Evolutionary conservation across 2,113 vertebrate genomes (phyloP).

Genomic region (Megaleporinus macrocephalus): DNA sequence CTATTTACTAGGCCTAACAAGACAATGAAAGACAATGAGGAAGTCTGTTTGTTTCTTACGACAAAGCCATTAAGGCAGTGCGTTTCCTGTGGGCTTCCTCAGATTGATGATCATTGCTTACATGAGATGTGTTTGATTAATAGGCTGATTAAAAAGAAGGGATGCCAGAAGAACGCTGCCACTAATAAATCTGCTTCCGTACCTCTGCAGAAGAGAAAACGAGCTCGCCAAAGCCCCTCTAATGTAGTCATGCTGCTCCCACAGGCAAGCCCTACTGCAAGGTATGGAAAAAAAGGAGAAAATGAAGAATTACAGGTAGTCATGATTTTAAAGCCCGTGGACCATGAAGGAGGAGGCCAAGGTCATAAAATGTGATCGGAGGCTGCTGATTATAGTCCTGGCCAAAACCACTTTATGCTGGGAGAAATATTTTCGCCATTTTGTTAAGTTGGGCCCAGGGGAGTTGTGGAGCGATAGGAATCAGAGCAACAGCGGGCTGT

Average conservation of each 20-base stretch:
- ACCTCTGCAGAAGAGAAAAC: slow-evolving; percentile 36
- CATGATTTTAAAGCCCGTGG: slow-evolving; percentile 9
- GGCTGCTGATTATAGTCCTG: slow-evolving; percentile 34
- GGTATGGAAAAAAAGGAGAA: slow-evolving; percentile 2
- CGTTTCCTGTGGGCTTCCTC: slow-evolving; percentile 45
- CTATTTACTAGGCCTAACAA: slow-evolving; percentile 46
- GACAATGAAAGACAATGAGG: slow-evolving; percentile 42
- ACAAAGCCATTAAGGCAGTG: slow-evolving; percentile 19
- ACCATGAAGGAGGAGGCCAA: neutral
- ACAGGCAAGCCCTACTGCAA: neutral
- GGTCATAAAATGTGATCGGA: slow-evolving; percentile 12
- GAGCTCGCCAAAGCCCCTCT: slow-evolving; percentile 28
- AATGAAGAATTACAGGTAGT: slow-evolving; percentile 25
- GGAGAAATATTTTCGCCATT: slow-evolving; percentile 22
- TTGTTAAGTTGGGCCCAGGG: slow-evolving; percentile 23
- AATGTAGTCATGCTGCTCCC: slow-evolving; percentile 29
- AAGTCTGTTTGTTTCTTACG: slow-evolving; percentile 25
- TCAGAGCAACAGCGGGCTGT: slow-evolving; percentile 7
- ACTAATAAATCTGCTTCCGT: slow-evolving; percentile 51
- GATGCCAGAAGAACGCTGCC: slow-evolving; percentile 45
- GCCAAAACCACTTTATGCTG: slow-evolving; percentile 2
- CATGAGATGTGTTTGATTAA: slow-evolving; percentile 57
- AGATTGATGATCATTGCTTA: slow-evolving; percentile 55
- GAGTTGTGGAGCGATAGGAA: slow-evolving; percentile 21
- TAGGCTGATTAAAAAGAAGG: slow-evolving; percentile 55